Conservation (phyloP, 2,888 invertebrate genomes). For the Amiota mariae region DNA sequence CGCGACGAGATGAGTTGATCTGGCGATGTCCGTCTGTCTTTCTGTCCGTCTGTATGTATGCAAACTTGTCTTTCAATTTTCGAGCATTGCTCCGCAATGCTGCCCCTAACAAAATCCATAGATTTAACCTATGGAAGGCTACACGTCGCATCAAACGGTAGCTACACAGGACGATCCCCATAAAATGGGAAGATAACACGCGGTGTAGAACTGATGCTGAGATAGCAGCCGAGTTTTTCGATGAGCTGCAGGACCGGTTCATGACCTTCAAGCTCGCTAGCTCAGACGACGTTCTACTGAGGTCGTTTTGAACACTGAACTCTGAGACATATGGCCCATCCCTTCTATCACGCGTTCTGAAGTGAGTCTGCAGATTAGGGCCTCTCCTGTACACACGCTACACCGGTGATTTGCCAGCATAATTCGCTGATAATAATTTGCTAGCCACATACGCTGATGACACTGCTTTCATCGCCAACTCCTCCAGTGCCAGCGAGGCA, state of each 20-base stretch:
- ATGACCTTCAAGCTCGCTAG: background rate
- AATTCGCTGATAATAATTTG: too few species aligned
- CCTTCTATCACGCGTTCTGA: background rate
- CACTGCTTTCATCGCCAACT: too few species aligned
- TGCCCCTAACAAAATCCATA: background rate
- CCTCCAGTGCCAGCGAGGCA: too few species aligned
- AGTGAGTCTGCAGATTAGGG: background rate
- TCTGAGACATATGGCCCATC: background rate
- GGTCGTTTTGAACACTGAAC: background rate
- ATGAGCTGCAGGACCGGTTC: background rate
- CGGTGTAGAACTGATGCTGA: background rate
- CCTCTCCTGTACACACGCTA: background rate
- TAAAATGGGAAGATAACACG: too few species aligned
- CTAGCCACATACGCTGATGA: too few species aligned
- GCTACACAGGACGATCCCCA: background rate
- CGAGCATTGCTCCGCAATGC: background rate
- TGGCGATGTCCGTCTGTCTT: too few species aligned
- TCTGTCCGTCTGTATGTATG: too few species aligned
- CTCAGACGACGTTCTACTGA: background rate
- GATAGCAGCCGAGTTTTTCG: background rate
- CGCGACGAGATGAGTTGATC: too few species aligned
- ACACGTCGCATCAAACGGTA: background rate
- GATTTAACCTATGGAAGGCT: background rate
- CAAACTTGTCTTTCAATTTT: too few species aligned
- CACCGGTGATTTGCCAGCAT: too few species aligned